Conservation (phyloP, 1,140 invertebrate genomes). For the Stenopsyche tienmushanensis region DNA sequence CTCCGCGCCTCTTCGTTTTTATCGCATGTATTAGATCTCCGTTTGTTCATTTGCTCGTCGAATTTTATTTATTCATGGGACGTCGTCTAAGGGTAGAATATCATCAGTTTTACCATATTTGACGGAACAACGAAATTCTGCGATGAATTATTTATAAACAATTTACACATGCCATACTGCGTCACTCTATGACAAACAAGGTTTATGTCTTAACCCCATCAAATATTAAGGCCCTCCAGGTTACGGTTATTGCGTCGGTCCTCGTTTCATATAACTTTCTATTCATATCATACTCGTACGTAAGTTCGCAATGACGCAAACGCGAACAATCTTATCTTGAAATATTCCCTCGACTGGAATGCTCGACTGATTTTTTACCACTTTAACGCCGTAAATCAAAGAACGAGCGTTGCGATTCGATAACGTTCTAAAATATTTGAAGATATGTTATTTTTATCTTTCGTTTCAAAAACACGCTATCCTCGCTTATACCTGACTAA, state of each 20-base stretch:
- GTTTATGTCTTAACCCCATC: conserved; percentile 31
- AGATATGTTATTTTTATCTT: no score
- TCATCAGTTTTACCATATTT: conserved; percentile 12
- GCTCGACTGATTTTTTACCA: no score
- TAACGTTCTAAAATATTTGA: no score
- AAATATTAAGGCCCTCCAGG: conserved; percentile 21
- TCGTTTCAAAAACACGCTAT: no score
- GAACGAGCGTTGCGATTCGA: no score
- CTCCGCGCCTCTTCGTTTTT: not conserved
- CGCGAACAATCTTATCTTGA: no score
- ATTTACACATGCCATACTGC: conserved; percentile 29
- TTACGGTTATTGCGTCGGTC: conserved; percentile 26
- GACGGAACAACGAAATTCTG: conserved; percentile 9
- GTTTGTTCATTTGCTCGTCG: not conserved
- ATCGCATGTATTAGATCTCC: not conserved
- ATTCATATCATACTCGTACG: no score
- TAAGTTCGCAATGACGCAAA: no score
- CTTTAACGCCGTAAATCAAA: no score
- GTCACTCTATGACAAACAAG: conserved; percentile 31
- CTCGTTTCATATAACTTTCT: no score
- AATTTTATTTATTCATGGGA: not conserved
- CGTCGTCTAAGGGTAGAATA: not conserved
- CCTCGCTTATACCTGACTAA: no score
- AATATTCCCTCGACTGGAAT: no score
- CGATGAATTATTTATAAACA: conserved; percentile 28